Evolutionary conservation across 2,797 vertebrate species (phyloP).

Genomic region (Sorex maritimensis): DNA sequence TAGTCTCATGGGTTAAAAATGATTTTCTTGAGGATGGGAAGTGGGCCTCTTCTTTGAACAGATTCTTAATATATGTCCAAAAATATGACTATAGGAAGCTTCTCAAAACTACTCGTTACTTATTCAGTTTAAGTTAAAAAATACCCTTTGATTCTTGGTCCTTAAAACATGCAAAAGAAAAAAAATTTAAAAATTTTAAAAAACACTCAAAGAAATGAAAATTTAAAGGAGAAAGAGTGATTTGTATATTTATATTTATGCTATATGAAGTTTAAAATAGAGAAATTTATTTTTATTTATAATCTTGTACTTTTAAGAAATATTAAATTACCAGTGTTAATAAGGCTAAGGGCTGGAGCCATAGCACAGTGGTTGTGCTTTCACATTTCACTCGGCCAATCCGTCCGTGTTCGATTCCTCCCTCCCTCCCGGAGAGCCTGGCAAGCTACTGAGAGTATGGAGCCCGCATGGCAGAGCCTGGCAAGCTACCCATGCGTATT

Average conservation of each 20-base stretch:
- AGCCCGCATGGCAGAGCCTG: no score
- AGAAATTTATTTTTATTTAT: no score
- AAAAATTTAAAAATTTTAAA: neutral
- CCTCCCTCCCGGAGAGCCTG: no score
- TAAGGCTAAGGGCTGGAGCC: no score
- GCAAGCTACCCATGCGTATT: no score
- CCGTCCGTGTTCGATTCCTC: no score
- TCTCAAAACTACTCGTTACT: slow-evolving; percentile 24
- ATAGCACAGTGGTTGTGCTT: no score
- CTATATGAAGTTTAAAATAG: neutral
- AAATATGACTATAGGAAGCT: neutral
- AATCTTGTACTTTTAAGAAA: no score
- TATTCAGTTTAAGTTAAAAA: slow-evolving; percentile 42
- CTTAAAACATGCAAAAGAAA: slow-evolving; percentile 22
- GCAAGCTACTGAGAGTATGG: no score
- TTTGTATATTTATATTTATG: neutral
- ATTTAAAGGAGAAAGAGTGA: neutral
- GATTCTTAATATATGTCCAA: neutral
- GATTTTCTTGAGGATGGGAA: neutral
- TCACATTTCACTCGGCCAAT: no score
- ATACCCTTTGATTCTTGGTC: neutral
- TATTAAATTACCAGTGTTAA: no score
- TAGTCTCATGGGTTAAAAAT: neutral
- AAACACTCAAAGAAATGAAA: slow-evolving; percentile 17
- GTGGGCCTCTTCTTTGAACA: neutral